These are phyloP conservation scores for Lumbricus terrestris DNA, from an alignment of 2,888 invertebrate species.

Conservation along the genomic window DNA sequence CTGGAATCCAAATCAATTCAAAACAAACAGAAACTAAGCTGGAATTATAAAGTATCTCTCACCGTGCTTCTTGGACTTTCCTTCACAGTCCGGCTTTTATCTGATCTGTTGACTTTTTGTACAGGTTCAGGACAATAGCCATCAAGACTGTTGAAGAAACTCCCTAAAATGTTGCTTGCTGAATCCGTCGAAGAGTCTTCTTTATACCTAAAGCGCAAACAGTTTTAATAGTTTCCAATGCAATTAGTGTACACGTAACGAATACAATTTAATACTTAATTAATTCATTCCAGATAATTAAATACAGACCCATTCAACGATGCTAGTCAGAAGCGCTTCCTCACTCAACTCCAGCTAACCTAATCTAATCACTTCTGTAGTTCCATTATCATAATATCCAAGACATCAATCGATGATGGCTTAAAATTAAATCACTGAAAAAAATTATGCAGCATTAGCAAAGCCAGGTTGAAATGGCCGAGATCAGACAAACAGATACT, in stretches of 20 bases:
- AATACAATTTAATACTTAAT: too few relatives aligned
- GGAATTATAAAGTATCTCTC: neutral
- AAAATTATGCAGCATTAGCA: too few relatives aligned
- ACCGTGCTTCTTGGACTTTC: neutral
- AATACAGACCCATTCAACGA: too few relatives aligned
- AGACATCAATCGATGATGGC: too few relatives aligned
- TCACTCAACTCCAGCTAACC: too few relatives aligned
- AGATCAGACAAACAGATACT: too few relatives aligned
- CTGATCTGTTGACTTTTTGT: neutral
- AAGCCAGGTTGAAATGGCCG: too few relatives aligned
- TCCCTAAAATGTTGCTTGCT: neutral
- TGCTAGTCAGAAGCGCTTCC: too few relatives aligned
- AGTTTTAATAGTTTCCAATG: neutral
- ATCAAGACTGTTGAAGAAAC: neutral
- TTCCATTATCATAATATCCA: too few relatives aligned
- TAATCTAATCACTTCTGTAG: too few relatives aligned
- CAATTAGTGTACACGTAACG: neutral
- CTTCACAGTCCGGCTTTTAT: neutral
- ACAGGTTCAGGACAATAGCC: neutral
- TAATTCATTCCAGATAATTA: too few relatives aligned
- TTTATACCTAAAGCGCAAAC: neutral
- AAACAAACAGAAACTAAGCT: neutral
- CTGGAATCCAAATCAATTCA: neutral
- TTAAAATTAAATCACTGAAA: too few relatives aligned
- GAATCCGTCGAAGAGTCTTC: neutral